phyloP scores from a whole-genome alignment of 2,888 invertebrate species.

The Agrochola litura region DNA sequence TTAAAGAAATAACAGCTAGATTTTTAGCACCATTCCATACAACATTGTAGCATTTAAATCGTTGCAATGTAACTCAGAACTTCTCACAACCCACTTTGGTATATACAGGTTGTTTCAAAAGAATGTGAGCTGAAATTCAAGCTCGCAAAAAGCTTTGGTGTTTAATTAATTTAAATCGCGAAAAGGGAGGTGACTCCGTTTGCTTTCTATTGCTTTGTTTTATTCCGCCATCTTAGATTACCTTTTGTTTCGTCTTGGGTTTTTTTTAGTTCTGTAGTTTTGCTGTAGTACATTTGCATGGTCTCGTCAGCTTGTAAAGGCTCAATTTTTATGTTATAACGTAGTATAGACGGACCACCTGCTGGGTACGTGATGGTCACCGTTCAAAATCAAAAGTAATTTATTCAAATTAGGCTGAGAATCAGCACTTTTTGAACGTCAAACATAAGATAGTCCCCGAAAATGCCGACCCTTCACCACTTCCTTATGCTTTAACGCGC shows the following conservation, averaged over 20 bases:
- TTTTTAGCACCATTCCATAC: slow-evolving; percentile 33
- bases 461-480: no score
- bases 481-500: no score
- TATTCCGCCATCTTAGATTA: slow-evolving; percentile 53
- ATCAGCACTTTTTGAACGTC: no score
- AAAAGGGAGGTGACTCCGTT: slow-evolving; percentile 66
- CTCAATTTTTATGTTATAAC: no score
- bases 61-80: slow-evolving; percentile 34
- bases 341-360: no score
- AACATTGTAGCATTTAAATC: slow-evolving; percentile 48
- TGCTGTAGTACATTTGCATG: not conserved
- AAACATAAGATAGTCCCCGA: no score
- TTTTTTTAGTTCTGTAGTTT: slow-evolving; percentile 6
- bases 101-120: slow-evolving; percentile 70
- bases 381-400: no score
- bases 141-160: slow-evolving; percentile 75
- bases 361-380: no score
- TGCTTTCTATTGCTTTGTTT: slow-evolving; percentile 48
- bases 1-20: slow-evolving; percentile 32
- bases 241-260: slow-evolving; percentile 51
- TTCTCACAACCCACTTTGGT: slow-evolving; percentile 52
- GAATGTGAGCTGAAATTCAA: slow-evolving; percentile 73
- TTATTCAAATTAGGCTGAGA: no score
- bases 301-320: no score
- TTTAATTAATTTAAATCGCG: slow-evolving; percentile 86